Percentiles rank a stretch among this genome's conserved stretches.
Conservation (phyloP, 2,888 invertebrate species). For the Phorcus lineatus region DNA sequence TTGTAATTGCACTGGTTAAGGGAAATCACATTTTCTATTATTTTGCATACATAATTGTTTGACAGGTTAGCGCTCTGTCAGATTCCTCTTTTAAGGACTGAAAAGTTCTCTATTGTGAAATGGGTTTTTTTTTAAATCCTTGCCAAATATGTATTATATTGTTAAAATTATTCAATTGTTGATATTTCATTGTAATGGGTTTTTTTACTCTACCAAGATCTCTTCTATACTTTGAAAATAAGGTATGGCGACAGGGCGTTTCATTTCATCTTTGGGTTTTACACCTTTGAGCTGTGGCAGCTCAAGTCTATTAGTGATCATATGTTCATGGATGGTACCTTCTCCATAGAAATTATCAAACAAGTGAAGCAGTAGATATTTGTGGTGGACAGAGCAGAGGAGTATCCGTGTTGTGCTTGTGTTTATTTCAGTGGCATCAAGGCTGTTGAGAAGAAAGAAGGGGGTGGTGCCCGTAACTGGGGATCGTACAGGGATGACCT, state of each 20-base stretch:
- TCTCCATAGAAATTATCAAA: too few species aligned
- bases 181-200: too few species aligned
- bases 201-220: not conserved
- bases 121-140: too few species aligned
- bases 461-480: constrained; percentile 96
- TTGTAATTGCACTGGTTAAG: not conserved
- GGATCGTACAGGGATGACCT: constrained; percentile 94
- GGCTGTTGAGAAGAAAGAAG: constrained; percentile 94
- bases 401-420: constrained; percentile 19
- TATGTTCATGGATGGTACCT: not conserved
- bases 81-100: too few species aligned
- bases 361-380: too few species aligned
- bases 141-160: too few species aligned
- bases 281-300: too few species aligned
- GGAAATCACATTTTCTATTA: not conserved
- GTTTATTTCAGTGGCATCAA: constrained; percentile 83
- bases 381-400: too few species aligned
- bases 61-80: too few species aligned
- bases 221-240: not conserved
- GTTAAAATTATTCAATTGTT: too few species aligned
- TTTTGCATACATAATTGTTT: too few species aligned
- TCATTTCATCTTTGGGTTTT: not conserved
- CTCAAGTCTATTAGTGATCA: not conserved
- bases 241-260: not conserved
- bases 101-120: too few species aligned